Evolutionary conservation across 2,797 vertebrate species (phyloP).

Genomic region (Manis pentadactyla): DNA sequence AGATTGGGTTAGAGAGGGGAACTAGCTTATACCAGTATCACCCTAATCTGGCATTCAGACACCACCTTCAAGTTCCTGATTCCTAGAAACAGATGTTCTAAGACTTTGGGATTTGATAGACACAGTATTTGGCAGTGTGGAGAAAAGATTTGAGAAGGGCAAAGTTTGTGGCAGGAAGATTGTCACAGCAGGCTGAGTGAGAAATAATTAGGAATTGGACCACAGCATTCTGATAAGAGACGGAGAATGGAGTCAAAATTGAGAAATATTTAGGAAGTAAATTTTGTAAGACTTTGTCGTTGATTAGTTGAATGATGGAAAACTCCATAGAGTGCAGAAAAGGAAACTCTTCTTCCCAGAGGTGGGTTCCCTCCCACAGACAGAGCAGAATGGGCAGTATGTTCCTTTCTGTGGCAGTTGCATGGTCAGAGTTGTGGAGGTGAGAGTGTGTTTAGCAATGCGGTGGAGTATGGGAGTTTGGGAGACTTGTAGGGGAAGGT

Average conservation of each 20-base stretch:
- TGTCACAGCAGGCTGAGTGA: neutral
- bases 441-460: neutral
- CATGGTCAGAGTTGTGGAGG: neutral
- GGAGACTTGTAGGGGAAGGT: neutral
- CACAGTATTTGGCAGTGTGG: neutral
- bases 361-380: neutral
- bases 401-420: neutral
- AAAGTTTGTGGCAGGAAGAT: neutral
- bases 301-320: neutral
- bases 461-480: neutral
- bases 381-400: neutral
- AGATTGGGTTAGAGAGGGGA: neutral
- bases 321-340: neutral
- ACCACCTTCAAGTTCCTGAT: neutral
- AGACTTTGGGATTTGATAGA: neutral
- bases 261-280: constrained; percentile 18
- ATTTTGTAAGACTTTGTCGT: constrained; percentile 20
- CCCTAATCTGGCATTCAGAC: neutral
- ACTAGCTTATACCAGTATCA: neutral
- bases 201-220: neutral
- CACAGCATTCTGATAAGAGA: neutral
- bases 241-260: neutral
- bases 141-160: neutral
- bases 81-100: neutral
- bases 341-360: neutral